Base-by-base conservation (phyloP, 2,888 invertebrate genomes). In the Ochropleura plecta region DNA sequence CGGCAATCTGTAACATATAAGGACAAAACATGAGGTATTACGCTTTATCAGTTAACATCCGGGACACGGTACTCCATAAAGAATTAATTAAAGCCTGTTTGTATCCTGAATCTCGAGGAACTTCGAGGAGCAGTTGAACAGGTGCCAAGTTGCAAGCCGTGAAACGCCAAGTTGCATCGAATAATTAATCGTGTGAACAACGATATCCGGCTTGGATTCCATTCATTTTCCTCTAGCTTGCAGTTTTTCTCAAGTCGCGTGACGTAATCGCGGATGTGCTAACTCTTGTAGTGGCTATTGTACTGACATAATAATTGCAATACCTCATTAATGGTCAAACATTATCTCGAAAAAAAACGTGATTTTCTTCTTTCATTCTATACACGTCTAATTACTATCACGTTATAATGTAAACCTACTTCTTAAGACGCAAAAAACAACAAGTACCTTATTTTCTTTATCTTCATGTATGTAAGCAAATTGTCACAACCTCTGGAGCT, bases 241-340 rank as follows among this genome's bases (percentile, higher is more conserved):
- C 85, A 91, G 93, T 96, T 95, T 95, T 95, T 95, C 94, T 95
- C 88, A 86, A 81, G 83, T 92, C 72, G 90, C 90, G 92, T 95
- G 94, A 96, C 92, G 95, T 93, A 94, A 95, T 94, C 88, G 91
- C 94, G 94, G 95, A 95, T 95, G 93, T 93, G 81, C 82, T 79
- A 76, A 74, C 84, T 81, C 82, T 85, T 78, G 79, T 79, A 76
- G 74, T 71, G 81, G 82, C 87, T 80, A 88, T 88, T 89, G 88
- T 90, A 81, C 85, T 83, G 82, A 89, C 85, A 88, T 90, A 86
- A 89, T 89, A 85, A 88, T 88, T 87, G 81, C 80, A 70, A 82
- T 85, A 79, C 80, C 81, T 87, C 87, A 88, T 89, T 86, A 87
- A 86, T 78, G 83, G 75, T 75, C 85, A 76, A 84, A 73, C 73